A percentile compares a stretch with the other conserved stretches of the same genome.
Evolutionary conservation across 1,140 invertebrate genomes (phyloP).

Genomic region (Ceratina japonica): DNA sequence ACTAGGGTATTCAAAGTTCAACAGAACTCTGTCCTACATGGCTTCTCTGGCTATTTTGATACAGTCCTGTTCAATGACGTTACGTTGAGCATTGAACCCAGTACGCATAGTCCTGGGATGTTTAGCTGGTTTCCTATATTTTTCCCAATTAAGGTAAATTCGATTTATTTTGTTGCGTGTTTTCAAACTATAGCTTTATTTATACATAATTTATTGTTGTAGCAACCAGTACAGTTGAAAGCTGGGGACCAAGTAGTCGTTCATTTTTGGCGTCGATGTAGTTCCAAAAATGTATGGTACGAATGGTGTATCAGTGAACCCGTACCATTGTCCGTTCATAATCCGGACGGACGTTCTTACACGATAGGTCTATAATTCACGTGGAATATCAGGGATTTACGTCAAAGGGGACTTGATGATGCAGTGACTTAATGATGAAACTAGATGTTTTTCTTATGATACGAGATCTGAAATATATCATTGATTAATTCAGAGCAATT

Average conservation of each 20-base stretch:
- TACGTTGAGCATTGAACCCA: constrained; percentile 92
- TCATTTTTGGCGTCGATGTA: constrained; percentile 92
- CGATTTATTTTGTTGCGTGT: neutral
- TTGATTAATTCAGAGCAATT: no score
- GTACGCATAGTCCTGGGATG: constrained; percentile 93
- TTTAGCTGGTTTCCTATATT: constrained; percentile 98
- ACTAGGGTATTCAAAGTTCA: constrained; percentile 85
- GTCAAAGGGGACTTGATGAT: no score
- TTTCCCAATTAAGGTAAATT: constrained; percentile 90
- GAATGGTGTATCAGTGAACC: constrained; percentile 93
- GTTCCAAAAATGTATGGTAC: constrained; percentile 94
- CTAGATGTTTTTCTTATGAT: no score
- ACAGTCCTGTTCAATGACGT: constrained; percentile 91
- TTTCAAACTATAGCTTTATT: neutral
- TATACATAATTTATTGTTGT: constrained; percentile 67
- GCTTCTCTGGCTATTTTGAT: constrained; percentile 97
- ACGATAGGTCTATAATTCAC: constrained; percentile 81
- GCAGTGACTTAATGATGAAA: no score
- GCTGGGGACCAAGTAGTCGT: constrained; percentile 86
- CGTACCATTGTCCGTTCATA: constrained; percentile 84
- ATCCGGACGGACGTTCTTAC: constrained; percentile 89
- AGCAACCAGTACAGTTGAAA: constrained; percentile 88
- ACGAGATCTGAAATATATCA: no score
- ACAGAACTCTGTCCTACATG: constrained; percentile 91
- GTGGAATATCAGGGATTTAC: constrained; percentile 5